Percentiles rank a stretch among this genome's conserved stretches.
phyloP scores from a whole-genome alignment of 2,113 vertebrate species.

The Tenrec ecaudatus region DNA sequence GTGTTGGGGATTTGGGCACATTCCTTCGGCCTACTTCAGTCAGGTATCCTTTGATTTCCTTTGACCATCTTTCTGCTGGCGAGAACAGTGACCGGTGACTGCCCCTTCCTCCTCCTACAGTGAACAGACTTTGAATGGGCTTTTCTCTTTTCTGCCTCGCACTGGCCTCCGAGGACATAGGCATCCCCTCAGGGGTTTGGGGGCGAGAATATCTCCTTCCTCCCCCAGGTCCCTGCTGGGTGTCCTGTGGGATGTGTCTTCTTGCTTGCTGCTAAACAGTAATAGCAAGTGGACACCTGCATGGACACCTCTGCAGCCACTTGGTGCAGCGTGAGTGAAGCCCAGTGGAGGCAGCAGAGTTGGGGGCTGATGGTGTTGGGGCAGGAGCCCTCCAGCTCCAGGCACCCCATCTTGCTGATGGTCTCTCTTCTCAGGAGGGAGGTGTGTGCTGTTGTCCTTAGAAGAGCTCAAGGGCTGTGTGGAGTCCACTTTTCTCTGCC shows the following conservation, averaged over 20 bases:
- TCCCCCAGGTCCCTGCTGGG: neutral
- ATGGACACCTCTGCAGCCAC: neutral
- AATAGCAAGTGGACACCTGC: too few species aligned
- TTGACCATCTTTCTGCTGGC: accelerated
- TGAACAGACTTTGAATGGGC: neutral
- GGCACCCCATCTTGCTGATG: too few species aligned
- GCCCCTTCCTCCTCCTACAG: neutral
- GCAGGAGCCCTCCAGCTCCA: too few species aligned
- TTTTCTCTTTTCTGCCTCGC: neutral
- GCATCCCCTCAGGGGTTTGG: neutral
- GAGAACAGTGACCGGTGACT: too few species aligned
- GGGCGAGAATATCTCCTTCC: neutral
- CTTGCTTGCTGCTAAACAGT: neutral
- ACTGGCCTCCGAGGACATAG: neutral
- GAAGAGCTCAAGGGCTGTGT: neutral
- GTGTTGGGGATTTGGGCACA: too few species aligned
- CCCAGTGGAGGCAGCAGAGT: too few species aligned
- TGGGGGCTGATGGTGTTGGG: neutral
- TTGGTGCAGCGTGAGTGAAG: neutral
- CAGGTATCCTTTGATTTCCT: neutral
- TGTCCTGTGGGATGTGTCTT: neutral
- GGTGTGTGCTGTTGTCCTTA: neutral
- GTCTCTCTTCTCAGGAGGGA: too few species aligned
- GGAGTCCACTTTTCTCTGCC: neutral
- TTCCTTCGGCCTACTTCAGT: too few species aligned